Evolutionary conservation across 2,888 invertebrate species (phyloP).

Genomic region (Dysmachus trigonus): DNA sequence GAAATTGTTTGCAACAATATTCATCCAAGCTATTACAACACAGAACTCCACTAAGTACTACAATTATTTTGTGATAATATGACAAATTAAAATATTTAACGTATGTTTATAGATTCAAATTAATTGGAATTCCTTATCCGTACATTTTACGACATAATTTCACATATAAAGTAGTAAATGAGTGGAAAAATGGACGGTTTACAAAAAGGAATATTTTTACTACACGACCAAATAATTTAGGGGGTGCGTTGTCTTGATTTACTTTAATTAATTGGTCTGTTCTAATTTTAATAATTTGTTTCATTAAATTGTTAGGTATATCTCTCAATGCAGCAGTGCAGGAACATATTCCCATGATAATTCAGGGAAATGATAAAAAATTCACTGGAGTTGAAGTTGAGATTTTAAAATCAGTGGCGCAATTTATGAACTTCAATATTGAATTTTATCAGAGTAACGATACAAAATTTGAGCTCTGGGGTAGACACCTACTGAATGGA

Average conservation of each 20-base stretch:
- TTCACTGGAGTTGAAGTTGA: constrained; percentile 59
- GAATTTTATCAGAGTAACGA: constrained; percentile 73
- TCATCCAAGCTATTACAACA: constrained; percentile 66
- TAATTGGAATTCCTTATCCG: constrained; percentile 80
- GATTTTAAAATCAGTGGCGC: constrained; percentile 69
- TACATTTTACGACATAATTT: constrained; percentile 68
- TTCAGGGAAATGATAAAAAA: constrained; percentile 44
- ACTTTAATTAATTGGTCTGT: not conserved
- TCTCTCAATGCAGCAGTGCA: constrained; percentile 55
- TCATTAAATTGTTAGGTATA: constrained; percentile 54
- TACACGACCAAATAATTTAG: constrained; percentile 61
- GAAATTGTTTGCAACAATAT: constrained; percentile 77
- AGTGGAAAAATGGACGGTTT: constrained; percentile 73
- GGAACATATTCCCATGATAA: constrained; percentile 61
- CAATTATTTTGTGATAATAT: not conserved
- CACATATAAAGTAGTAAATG: constrained; percentile 71
- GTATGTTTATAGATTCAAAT: constrained; percentile 70
- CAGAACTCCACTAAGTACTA: not conserved
- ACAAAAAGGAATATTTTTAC: constrained; percentile 57
- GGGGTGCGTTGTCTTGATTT: constrained; percentile 52
- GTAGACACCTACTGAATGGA: constrained; percentile 70
- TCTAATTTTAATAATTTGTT: not conserved
- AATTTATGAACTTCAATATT: constrained; percentile 76
- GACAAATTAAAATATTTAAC: not conserved
- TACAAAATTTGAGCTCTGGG: constrained; percentile 74